Evolutionary conservation across 2,113 vertebrate species (phyloP), one percentile per base, ranked within the genome.

Genomic region (Pithys albifrons): DNA sequence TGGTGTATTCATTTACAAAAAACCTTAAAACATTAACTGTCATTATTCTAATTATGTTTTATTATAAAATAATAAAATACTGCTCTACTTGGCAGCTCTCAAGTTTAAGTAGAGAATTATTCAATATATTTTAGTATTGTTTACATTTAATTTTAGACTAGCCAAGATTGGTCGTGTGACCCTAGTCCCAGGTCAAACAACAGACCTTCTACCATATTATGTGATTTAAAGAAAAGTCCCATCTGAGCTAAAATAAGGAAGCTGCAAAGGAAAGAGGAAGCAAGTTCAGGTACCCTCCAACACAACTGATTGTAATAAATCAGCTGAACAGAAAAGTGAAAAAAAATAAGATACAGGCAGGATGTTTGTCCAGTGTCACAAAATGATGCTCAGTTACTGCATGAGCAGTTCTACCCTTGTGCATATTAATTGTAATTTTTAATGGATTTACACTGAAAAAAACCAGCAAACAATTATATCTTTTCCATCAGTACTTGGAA

Each of bases 211-310:
- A 93, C 80, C 52, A 59, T 66, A 83, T 90, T 87, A 89, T 91
- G 79, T 89, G 89, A 75, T 95, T 95, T 95, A 85, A 95, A 96
- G 89, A 62, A 66, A 83, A 91, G 71, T 66, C 89, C 79, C 85
- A 77, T 94, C 91, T 91, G 93, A 95, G 74, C 85, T 97, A 93
- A 96, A 97, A 96, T 93, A 95, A 96, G 93, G 96, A 97, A 97
- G 77, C 89, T 65, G 85, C 93, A 95, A 91, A 95, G 95, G 96
- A 95, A 97, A 96, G 70, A 96, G 97, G 96, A 97, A 97, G 74
- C 69, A 52, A 94, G 91, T 84, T 97, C 89, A 96, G 88, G 83
- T 91, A 85, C 64, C 12, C 48, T 94, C 66, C 77, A 90, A 81
- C 62, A 94, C 1, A 2, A 80, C 45, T 74, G 80, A 95, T 70